A percentile compares a stretch with the other conserved stretches of the same genome.
Evolutionary conservation across 1,140 invertebrate genomes (phyloP).

Genomic region (Drosophila kikkawai): DNA sequence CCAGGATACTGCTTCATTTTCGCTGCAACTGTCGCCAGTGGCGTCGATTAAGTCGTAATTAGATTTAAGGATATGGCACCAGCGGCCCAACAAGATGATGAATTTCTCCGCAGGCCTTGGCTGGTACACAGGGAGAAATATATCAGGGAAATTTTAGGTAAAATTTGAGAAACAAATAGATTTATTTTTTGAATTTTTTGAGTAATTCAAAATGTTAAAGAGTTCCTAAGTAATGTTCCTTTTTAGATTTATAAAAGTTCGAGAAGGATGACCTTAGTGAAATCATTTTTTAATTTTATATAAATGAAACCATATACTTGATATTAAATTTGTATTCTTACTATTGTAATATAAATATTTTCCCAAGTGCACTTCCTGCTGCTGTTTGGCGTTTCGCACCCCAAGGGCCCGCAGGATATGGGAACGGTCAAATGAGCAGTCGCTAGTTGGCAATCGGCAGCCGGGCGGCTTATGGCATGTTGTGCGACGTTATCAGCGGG

Average conservation of each 20-base stretch:
- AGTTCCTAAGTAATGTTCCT: rapidly evolving
- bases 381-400: constrained; percentile 53
- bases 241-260: neutral
- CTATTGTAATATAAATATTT: neutral
- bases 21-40: constrained; percentile 81
- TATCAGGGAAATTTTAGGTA: too few relatives aligned
- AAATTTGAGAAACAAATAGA: neutral
- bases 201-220: neutral
- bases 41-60: constrained; percentile 85
- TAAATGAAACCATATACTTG: too few relatives aligned
- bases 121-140: constrained; percentile 16
- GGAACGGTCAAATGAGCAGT: constrained; percentile 72
- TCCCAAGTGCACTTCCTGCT: constrained; percentile 13
- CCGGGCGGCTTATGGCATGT: constrained; percentile 77
- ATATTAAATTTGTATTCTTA: neutral
- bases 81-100: constrained; percentile 82
- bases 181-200: neutral
- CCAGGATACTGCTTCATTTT: constrained; percentile 45
- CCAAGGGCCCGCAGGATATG: constrained; percentile 53
- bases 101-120: constrained; percentile 61
- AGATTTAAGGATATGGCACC: constrained; percentile 85
- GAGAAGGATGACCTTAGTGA: too few relatives aligned
- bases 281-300: neutral
- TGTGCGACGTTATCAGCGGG: constrained; percentile 78
- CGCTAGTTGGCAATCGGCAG: constrained; percentile 53